These are phyloP conservation scores for Myiotriccus ornatus DNA, from an alignment of 2,797 vertebrate genomes.

Conservation along the genomic window DNA sequence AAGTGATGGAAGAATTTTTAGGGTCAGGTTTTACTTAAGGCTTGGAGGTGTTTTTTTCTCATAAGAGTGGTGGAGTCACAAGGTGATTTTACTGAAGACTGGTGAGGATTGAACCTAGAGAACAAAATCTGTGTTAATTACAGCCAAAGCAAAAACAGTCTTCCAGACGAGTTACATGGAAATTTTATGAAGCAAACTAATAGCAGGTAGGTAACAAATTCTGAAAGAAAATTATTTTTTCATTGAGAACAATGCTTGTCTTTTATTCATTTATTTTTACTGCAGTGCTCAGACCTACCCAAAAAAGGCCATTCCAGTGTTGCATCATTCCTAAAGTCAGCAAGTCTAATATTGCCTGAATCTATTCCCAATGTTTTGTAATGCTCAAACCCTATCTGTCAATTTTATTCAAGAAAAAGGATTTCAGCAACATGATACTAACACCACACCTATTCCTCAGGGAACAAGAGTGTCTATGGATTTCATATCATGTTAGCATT, in stretches of 20 bases:
- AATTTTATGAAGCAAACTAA: neutral
- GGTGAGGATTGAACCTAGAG: neutral
- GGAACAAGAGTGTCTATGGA: neutral
- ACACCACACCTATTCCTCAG: conserved; percentile 2
- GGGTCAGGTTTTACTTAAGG: neutral
- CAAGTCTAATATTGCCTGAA: neutral
- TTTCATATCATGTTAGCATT: conserved; percentile 11
- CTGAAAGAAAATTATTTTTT: neutral
- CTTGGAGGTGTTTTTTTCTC: neutral
- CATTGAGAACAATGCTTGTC: neutral
- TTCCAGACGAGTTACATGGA: accelerated
- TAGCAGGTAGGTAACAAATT: neutral
- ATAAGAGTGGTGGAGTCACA: neutral
- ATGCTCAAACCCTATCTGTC: neutral
- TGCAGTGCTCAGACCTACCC: neutral
- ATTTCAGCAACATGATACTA: neutral
- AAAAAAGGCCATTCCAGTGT: neutral
- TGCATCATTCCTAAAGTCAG: neutral
- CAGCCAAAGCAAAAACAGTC: neutral
- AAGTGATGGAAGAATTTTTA: neutral
- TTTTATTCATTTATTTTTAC: neutral
- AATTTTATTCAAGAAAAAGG: neutral
- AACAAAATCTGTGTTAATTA: neutral
- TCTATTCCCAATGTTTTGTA: neutral
- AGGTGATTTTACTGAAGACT: neutral